phyloP scores from a whole-genome alignment of 2,113 vertebrate genomes.

The Electrona antarctica region DNA sequence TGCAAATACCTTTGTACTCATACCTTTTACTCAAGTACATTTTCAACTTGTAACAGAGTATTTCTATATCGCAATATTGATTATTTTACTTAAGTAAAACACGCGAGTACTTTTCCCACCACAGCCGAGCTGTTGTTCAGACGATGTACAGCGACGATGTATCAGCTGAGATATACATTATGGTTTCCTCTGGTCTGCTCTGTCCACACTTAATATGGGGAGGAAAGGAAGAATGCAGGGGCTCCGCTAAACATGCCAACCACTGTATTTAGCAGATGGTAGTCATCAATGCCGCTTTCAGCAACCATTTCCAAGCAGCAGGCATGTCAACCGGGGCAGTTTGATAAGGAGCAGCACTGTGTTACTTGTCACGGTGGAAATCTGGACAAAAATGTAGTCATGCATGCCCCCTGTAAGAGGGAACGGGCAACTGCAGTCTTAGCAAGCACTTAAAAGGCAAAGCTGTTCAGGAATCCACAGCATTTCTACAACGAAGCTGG shows the following conservation, averaged over 20 bases:
- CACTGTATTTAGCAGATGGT: too few species aligned
- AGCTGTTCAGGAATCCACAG: constrained; percentile 1
- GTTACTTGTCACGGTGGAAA: not conserved
- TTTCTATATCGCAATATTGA: too few species aligned
- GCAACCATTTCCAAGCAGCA: constrained; percentile 24
- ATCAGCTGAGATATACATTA: too few species aligned
- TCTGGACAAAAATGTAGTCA: constrained; percentile 52
- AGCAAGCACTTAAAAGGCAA: not conserved
- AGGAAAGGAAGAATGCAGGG: constrained; percentile 32
- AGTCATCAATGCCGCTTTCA: not conserved
- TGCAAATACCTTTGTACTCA: too few species aligned
- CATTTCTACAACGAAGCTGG: too few species aligned
- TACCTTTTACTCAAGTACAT: too few species aligned
- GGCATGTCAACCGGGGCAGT: constrained; percentile 28
- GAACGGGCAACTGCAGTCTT: constrained; percentile 59
- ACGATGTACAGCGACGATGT: too few species aligned
- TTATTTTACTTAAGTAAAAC: too few species aligned
- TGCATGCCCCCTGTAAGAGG: constrained; percentile 75
- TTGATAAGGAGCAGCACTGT: constrained; percentile 25
- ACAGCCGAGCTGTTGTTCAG: too few species aligned
- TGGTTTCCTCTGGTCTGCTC: constrained; percentile 1
- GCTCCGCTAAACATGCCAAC: not conserved
- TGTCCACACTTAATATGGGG: not conserved
- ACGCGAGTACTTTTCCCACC: too few species aligned
- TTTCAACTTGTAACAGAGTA: too few species aligned